Base-by-base conservation (phyloP, 2,888 invertebrate species). In the Andrena chrysosceles region DNA sequence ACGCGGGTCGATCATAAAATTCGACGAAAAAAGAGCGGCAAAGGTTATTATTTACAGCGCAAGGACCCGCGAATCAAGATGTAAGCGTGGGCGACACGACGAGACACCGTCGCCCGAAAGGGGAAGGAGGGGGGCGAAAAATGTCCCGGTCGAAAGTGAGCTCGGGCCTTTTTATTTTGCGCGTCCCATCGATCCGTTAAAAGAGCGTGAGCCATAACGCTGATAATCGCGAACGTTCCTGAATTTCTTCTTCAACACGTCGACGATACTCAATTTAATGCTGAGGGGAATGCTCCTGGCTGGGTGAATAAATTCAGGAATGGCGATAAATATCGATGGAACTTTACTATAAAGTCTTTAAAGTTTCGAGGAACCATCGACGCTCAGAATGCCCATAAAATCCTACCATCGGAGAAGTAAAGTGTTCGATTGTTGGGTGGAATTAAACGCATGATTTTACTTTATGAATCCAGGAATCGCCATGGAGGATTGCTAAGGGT, bases 1-100 rank as follows among this genome's bases (percentile, higher is more conserved):
- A 68, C 70, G 75, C 72, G 54, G 71, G 56, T 13, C 71, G 70
- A 73, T 85, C 83, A 84, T 89, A 87, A 89, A 87, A 89, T 89
- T 85, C 79, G 60, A 26, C 31, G 79, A 81, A 81, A 60, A 71
- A 77, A 52, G 67, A 73, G 79, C 74, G 66, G 83, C 77, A 75
- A 77, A 77, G 66, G 85, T 81, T 83, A 90, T 91, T 91, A 91
- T 92, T 92, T 92, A 92, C 87, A 88, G 89, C 85, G 84, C 75
- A 82, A 80, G 83, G 85, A 84, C 85, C 80, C 86, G 85, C 85
- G 89, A 91, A 92, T 92, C 92, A 92, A 92, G 92, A 92, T 91
- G 91, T 92, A 89, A 90, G 89, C 91, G 92, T 87, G 87, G 87
- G 87, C 87, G 85, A 85, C 42, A 76, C 85, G 77, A 87, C 76